Conservation (phyloP, 2,888 invertebrate genomes). For the Phalera bucephala region DNA sequence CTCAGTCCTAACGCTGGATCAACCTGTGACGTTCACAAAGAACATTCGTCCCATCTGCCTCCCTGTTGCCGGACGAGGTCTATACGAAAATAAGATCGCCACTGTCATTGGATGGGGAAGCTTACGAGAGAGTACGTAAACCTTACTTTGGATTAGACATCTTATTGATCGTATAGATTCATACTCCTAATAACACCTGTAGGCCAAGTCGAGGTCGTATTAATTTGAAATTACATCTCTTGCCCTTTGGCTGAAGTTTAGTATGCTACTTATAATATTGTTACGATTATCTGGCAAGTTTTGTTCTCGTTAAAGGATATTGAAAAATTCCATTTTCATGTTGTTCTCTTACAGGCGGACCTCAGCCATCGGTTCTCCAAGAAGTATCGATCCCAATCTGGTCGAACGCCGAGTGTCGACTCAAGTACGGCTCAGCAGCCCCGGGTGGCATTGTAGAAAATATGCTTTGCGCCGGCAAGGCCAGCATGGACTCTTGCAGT, state of each 20-base stretch:
- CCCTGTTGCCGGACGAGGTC: slow-evolving; percentile 80
- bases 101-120: slow-evolving; percentile 96
- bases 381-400: slow-evolving; percentile 93
- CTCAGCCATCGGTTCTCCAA: slow-evolving; percentile 91
- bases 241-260: no score
- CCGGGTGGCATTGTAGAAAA: slow-evolving; percentile 94
- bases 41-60: slow-evolving; percentile 91
- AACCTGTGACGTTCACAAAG: slow-evolving; percentile 88
- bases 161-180: no score
- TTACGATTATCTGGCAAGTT: no score
- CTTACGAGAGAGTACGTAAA: slow-evolving; percentile 87
- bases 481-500: slow-evolving; percentile 93
- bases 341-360: slow-evolving; percentile 84
- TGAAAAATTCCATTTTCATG: no score
- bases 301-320: no score
- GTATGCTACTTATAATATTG: no score
- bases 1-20: slow-evolving; percentile 90
- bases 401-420: slow-evolving; percentile 89
- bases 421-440: slow-evolving; percentile 92
- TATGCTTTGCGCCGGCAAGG: slow-evolving; percentile 94
- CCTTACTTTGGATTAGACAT: no score
- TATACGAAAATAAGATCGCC: slow-evolving; percentile 87
- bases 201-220: no score
- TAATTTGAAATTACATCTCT: no score
- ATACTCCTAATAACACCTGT: no score